phyloP scores from a whole-genome alignment of 2,113 vertebrate species.

The Polyodon spathula region DNA sequence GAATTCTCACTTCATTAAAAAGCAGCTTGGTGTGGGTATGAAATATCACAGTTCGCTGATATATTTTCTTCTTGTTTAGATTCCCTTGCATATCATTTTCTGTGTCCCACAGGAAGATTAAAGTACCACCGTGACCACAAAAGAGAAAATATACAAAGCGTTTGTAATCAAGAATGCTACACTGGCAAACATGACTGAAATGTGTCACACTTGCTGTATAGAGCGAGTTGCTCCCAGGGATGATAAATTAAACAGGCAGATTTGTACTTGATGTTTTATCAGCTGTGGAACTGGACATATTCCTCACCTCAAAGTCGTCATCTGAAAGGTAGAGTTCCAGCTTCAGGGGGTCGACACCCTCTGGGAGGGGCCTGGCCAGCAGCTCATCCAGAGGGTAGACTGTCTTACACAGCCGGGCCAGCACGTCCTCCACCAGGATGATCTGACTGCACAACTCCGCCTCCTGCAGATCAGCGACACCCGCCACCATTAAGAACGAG shows the following conservation, averaged over 20 bases:
- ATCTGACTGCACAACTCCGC: constrained; percentile 89
- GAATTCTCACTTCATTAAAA: too few relatives aligned
- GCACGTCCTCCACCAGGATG: constrained; percentile 87
- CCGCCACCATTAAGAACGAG: not conserved
- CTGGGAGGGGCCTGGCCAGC: constrained; percentile 78
- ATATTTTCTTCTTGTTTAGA: too few relatives aligned
- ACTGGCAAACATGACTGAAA: too few relatives aligned
- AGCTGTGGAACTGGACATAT: not conserved
- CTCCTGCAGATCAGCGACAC: constrained; percentile 54
- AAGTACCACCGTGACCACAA: too few relatives aligned
- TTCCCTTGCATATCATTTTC: too few relatives aligned
- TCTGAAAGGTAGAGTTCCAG: constrained; percentile 93
- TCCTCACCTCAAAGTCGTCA: constrained; percentile 82
- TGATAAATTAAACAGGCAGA: not conserved
- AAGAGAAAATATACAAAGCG: too few relatives aligned
- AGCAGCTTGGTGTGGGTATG: too few relatives aligned
- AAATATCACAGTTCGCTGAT: too few relatives aligned
- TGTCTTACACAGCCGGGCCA: constrained; percentile 83
- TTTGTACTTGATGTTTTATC: not conserved
- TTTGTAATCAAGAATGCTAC: too few relatives aligned
- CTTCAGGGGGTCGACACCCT: constrained; percentile 87
- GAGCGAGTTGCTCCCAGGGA: too few relatives aligned
- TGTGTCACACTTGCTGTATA: too few relatives aligned
- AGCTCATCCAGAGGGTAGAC: constrained; percentile 77
- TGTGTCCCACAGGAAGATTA: too few relatives aligned